Conservation (phyloP, 2,888 invertebrate genomes). For the Drosophila nr. perissopoda region DNA sequence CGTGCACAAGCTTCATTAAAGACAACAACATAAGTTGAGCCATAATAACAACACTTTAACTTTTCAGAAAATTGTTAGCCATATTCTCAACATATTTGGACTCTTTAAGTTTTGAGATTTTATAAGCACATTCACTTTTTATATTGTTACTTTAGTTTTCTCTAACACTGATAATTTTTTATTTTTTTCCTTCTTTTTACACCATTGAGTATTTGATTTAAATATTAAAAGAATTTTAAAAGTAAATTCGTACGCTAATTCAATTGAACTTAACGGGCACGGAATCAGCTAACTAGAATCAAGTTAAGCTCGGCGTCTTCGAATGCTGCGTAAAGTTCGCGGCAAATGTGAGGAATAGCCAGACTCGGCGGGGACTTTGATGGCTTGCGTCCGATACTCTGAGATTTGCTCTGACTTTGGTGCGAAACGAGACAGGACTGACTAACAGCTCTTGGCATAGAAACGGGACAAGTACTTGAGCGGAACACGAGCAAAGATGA, state of each 20-base stretch:
- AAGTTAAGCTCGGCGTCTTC: conserved; percentile 15
- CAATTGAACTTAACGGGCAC: conserved; percentile 15
- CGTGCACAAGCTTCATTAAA: conserved; percentile 53
- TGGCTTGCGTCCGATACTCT: conserved; percentile 39
- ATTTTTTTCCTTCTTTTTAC: not conserved
- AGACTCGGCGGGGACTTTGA: conserved; percentile 22
- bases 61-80: conserved; percentile 8
- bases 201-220: not conserved
- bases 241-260: conserved; percentile 19
- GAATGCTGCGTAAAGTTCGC: conserved; percentile 36
- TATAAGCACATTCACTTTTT: conserved; percentile 1
- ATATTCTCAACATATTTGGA: not conserved
- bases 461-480: conserved; percentile 50
- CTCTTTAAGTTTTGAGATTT: conserved; percentile 8
- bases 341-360: conserved; percentile 7
- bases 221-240: conserved; percentile 8
- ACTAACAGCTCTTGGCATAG: conserved; percentile 37
- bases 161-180: not conserved
- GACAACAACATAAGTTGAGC: conserved; percentile 43
- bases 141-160: not conserved
- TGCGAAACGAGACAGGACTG: conserved; percentile 67
- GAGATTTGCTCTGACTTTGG: conserved; percentile 57
- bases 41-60: conserved; percentile 24
- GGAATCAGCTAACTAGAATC: conserved; percentile 7
- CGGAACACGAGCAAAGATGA: conserved; percentile 37